Conservation (phyloP, 1,140 invertebrate species). For the Papilio helenus region DNA sequence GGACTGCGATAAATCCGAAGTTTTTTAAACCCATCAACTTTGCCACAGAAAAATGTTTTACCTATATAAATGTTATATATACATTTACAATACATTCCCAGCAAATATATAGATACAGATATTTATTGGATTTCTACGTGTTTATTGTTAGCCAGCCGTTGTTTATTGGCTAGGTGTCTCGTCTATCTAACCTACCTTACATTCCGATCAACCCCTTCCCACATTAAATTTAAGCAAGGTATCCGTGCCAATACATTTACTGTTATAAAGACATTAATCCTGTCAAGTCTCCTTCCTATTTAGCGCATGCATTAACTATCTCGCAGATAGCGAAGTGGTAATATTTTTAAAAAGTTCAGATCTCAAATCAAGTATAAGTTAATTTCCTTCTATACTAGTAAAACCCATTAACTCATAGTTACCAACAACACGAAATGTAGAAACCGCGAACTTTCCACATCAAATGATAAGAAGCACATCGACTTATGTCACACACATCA, state of each 20-base stretch:
- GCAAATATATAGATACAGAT: neutral
- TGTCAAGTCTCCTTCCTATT: neutral
- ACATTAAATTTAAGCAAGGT: neutral
- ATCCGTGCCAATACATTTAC: conserved; percentile 6
- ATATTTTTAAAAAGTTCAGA: too few relatives aligned
- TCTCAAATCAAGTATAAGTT: too few relatives aligned
- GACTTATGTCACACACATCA: conserved; percentile 15
- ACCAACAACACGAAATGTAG: neutral
- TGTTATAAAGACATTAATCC: neutral
- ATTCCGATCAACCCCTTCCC: conserved; percentile 1
- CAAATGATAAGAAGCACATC: conserved; percentile 3
- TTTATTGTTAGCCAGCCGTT: neutral
- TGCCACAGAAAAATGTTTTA: neutral
- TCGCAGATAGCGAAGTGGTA: too few relatives aligned
- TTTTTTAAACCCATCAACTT: neutral
- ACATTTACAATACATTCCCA: neutral
- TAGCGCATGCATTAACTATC: too few relatives aligned
- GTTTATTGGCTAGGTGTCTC: neutral
- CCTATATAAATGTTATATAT: neutral
- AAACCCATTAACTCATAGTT: neutral
- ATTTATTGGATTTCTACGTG: conserved; percentile 3
- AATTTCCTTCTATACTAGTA: too few relatives aligned
- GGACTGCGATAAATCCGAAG: neutral
- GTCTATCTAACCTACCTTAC: conserved; percentile 7
- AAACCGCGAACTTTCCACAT: neutral